Percentiles rank a stretch among this genome's conserved stretches.
Conservation (phyloP, 2,888 invertebrate genomes). For the Nomada hirtipes region DNA sequence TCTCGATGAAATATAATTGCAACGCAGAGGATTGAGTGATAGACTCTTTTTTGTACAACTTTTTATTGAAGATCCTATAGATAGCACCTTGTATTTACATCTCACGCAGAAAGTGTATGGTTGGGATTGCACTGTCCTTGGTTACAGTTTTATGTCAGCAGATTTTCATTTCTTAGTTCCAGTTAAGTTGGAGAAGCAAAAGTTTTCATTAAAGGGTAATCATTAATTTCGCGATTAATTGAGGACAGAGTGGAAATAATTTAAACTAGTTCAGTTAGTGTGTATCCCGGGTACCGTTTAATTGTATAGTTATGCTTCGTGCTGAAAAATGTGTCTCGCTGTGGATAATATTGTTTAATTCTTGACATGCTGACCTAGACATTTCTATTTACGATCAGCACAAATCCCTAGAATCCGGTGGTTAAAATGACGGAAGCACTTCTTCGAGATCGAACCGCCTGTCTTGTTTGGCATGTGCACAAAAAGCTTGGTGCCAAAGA, state of each 20-base stretch:
- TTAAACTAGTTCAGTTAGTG: background rate
- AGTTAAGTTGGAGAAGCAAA: too few relatives aligned
- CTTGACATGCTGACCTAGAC: slow-evolving; percentile 58
- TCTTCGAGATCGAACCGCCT: slow-evolving; percentile 45
- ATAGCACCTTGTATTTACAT: too few relatives aligned
- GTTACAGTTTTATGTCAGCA: too few relatives aligned
- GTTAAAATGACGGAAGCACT: slow-evolving; percentile 58
- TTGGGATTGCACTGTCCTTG: background rate
- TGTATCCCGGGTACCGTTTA: background rate
- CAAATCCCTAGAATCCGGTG: slow-evolving; percentile 13
- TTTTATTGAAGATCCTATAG: background rate
- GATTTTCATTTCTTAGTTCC: too few relatives aligned
- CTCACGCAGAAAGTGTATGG: too few relatives aligned
- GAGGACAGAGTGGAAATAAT: background rate
- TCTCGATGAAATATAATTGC: background rate
- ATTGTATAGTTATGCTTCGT: background rate
- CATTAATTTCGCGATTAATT: background rate
- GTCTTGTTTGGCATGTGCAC: slow-evolving; percentile 68
- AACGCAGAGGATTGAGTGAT: background rate
- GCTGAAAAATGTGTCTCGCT: background rate
- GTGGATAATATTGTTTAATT: background rate
- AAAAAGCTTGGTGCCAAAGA: slow-evolving; percentile 53
- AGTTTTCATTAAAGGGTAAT: too few relatives aligned
- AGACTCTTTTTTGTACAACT: background rate
- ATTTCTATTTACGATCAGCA: slow-evolving; percentile 49